Evolutionary conservation across 2,797 vertebrate genomes (phyloP).

Genomic region (Ficedula albicollis): DNA sequence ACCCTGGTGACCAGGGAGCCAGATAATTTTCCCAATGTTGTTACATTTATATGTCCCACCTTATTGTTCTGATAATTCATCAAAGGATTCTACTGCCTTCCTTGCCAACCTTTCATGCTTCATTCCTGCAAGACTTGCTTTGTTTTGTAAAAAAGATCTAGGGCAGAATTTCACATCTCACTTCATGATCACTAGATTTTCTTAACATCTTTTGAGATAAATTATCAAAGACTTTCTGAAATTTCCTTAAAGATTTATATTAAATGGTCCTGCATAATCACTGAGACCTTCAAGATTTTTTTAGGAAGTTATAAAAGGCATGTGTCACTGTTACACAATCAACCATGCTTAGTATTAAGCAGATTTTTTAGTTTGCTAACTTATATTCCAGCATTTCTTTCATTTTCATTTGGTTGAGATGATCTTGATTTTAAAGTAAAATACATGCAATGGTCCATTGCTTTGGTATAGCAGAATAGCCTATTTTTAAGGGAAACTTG

Average conservation of each 20-base stretch:
- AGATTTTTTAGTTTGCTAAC: background rate
- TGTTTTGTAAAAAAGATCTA: background rate
- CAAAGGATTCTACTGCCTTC: background rate
- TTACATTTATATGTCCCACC: background rate
- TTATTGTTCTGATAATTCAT: background rate
- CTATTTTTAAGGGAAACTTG: constrained; percentile 3
- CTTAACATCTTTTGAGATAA: background rate
- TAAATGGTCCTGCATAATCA: background rate
- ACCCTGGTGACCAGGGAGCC: background rate
- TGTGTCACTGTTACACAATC: background rate
- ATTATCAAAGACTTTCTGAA: background rate
- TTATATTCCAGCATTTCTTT: background rate
- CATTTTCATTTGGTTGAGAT: background rate
- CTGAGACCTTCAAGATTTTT: background rate
- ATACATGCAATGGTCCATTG: background rate
- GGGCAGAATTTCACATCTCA: background rate
- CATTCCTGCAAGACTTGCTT: background rate
- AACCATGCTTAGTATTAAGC: background rate
- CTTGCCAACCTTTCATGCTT: background rate
- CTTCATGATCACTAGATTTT: background rate
- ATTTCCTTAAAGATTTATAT: background rate
- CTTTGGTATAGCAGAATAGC: background rate
- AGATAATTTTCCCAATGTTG: background rate
- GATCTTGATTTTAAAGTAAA: background rate
- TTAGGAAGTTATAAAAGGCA: background rate